phyloP scores from a whole-genome alignment of 2,888 invertebrate species.

The Drosophila dives region DNA sequence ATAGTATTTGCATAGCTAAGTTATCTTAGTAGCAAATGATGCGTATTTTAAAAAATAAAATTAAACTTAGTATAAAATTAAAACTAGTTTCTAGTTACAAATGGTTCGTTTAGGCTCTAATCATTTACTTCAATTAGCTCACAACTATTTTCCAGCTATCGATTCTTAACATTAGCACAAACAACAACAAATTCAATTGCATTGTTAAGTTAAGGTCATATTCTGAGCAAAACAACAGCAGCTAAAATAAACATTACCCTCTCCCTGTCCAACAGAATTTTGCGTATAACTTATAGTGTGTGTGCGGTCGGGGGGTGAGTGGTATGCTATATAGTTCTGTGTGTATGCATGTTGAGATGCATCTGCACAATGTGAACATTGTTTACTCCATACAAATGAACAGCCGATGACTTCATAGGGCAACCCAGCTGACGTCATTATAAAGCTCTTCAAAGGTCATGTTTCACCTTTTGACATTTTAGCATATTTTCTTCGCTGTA shows the following conservation, averaged over 20 bases:
- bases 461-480: slow-evolving; percentile 29
- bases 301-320: not conserved
- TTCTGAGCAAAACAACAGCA: slow-evolving; percentile 20
- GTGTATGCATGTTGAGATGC: not conserved
- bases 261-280: slow-evolving; percentile 25
- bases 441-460: slow-evolving; percentile 40
- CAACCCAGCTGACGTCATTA: slow-evolving; percentile 44
- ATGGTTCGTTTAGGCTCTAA: not conserved
- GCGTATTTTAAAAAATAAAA: not conserved
- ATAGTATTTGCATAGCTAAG: slow-evolving; percentile 20
- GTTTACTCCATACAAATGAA: slow-evolving; percentile 22
- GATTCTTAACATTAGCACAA: not conserved
- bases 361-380: slow-evolving; percentile 29
- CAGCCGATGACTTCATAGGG: slow-evolving; percentile 64
- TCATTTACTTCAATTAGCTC: not conserved
- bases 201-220: slow-evolving; percentile 72
- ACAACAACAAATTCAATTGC: slow-evolving; percentile 24
- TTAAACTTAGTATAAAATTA: slow-evolving; percentile 18
- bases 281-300: slow-evolving; percentile 5
- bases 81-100: slow-evolving; percentile 7
- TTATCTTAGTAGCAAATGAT: slow-evolving; percentile 8
- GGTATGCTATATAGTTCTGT: not conserved
- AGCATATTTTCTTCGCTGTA: slow-evolving; percentile 5
- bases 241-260: slow-evolving; percentile 7
- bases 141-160: slow-evolving; percentile 3